Evolutionary conservation across 2,113 vertebrate genomes (phyloP).

Genomic region (Phoxinus phoxinus): DNA sequence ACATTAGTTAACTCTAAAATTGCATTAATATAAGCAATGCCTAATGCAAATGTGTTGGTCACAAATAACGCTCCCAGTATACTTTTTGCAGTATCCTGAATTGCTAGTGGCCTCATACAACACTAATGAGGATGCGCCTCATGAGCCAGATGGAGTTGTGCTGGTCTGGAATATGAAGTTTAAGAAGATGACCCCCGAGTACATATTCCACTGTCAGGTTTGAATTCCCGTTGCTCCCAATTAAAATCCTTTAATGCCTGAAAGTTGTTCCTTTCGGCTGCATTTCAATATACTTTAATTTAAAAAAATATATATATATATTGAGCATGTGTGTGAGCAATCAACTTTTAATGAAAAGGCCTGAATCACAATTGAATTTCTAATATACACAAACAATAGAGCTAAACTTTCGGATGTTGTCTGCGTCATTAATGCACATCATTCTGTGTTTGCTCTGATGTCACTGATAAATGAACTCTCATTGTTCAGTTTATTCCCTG

Average conservation of each 20-base stretch:
- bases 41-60: not conserved
- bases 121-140: constrained; percentile 87
- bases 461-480: constrained; percentile 7
- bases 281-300: not conserved
- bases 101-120: constrained; percentile 89
- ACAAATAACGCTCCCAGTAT: constrained; percentile 14
- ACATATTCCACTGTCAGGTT: constrained; percentile 91
- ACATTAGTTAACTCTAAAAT: not conserved
- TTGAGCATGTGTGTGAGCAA: not conserved
- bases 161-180: constrained; percentile 94
- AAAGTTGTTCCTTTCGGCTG: not conserved
- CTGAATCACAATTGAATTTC: not conserved
- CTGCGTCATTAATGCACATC: not conserved
- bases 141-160: constrained; percentile 88
- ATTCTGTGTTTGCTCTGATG: constrained; percentile 29
- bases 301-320: not conserved
- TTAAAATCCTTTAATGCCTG: not conserved
- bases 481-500: not conserved
- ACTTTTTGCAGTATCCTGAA: constrained; percentile 80
- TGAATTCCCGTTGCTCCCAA: constrained; percentile 7
- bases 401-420: constrained; percentile 1
- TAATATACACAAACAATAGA: constrained; percentile 14
- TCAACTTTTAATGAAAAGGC: not conserved
- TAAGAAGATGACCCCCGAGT: constrained; percentile 89
- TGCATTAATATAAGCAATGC: not conserved